Percentiles rank a stretch among this genome's conserved stretches.
phyloP scores from a whole-genome alignment of 2,113 vertebrate genomes.

The Lagopus muta region DNA sequence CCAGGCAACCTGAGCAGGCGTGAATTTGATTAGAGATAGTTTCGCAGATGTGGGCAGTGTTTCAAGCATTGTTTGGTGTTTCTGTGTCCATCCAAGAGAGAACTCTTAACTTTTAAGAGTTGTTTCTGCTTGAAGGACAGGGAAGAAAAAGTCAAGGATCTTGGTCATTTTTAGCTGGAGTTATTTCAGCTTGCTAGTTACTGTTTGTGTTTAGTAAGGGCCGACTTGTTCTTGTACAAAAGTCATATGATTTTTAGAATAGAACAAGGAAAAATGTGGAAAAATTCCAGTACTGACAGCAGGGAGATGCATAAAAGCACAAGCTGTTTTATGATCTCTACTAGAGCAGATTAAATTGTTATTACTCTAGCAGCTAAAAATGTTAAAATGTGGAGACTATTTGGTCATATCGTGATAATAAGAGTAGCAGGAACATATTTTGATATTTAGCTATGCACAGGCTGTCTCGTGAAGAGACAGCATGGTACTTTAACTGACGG shows the following conservation, averaged over 20 bases:
- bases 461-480: conserved; percentile 16
- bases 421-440: not conserved
- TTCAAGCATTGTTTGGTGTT: conserved; percentile 26
- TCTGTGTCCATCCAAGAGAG: not conserved
- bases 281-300: conserved; percentile 8
- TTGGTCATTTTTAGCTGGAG: not conserved
- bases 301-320: not conserved
- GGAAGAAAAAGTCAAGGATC: not conserved
- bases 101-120: conserved; percentile 25
- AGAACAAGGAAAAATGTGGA: not conserved
- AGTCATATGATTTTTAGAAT: not conserved
- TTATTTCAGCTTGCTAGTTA: not conserved
- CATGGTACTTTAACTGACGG: conserved; percentile 4
- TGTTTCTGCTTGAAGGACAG: not conserved
- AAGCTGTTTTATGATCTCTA: conserved; percentile 25
- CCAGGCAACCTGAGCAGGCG: conserved; percentile 65
- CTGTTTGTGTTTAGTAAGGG: not conserved
- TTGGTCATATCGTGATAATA: not conserved
- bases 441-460: not conserved
- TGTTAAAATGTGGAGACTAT: conserved; percentile 23
- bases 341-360: conserved; percentile 43
- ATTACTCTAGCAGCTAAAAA: not conserved
- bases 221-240: not conserved
- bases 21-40: conserved; percentile 59
- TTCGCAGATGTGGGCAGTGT: conserved; percentile 38